These are phyloP conservation scores for Enteromius argenteus DNA, from an alignment of 2,797 vertebrate genomes.

Conservation along the genomic window DNA sequence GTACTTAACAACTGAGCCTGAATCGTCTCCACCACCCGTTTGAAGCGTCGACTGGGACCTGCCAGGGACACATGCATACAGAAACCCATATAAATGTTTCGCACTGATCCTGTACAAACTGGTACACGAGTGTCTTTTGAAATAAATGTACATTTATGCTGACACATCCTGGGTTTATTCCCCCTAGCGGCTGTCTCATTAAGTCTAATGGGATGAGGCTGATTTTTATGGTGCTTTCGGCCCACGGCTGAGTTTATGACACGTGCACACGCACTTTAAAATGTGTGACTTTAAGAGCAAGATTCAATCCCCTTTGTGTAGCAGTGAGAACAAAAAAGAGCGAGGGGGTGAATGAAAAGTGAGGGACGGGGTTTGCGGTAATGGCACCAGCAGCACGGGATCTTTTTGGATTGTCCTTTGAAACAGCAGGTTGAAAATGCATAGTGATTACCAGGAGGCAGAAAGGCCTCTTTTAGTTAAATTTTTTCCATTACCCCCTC, in stretches of 20 bases:
- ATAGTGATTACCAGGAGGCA: conserved; percentile 53
- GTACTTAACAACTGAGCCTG: conserved; percentile 96
- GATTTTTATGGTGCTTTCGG: conserved; percentile 47
- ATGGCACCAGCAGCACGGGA: conserved; percentile 26
- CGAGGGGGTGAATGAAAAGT: conserved; percentile 1
- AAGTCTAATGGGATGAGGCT: conserved; percentile 57
- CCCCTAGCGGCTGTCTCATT: conserved; percentile 53
- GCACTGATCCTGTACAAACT: conserved; percentile 4
- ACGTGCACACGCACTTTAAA: conserved; percentile 35
- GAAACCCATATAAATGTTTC: conserved; percentile 13
- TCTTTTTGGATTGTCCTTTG: conserved; percentile 54
- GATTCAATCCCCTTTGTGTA: conserved; percentile 35
- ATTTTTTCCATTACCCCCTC: conserved; percentile 53
- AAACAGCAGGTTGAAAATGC: conserved; percentile 59
- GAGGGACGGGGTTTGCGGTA: conserved; percentile 17
- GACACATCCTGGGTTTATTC: conserved; percentile 49
- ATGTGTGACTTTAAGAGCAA: conserved; percentile 37
- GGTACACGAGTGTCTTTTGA: conserved; percentile 8
- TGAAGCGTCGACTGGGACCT: conserved; percentile 99
- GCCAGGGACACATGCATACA: conserved; percentile 54
- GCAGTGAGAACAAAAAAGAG: conserved; percentile 5
- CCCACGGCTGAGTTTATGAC: conserved; percentile 40
- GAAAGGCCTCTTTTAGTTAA: conserved; percentile 50
- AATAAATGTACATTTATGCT: conserved; percentile 44
- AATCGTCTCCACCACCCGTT: conserved; percentile 98